These are phyloP conservation scores for Apodemia duryi DNA, from an alignment of 2,888 invertebrate species.

Conservation along the genomic window DNA sequence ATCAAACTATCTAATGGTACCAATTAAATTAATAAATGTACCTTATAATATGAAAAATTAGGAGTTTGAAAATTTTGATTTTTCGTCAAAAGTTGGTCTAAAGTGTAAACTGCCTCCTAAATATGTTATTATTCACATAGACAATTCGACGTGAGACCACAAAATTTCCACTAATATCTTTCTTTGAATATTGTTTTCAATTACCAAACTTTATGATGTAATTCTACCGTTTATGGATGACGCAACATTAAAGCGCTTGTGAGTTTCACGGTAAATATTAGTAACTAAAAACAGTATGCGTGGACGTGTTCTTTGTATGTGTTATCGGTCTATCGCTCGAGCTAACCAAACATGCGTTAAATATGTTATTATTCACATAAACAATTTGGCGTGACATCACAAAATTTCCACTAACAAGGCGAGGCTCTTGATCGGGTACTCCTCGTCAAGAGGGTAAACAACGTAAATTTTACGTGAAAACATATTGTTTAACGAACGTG, in stretches of 20 bases:
- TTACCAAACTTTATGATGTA: too few relatives aligned
- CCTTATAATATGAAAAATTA: too few relatives aligned
- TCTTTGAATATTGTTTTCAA: too few relatives aligned
- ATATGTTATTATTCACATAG: neutral
- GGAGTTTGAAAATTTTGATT: too few relatives aligned
- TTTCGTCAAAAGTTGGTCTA: too few relatives aligned
- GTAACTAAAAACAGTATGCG: neutral
- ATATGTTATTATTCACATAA: neutral
- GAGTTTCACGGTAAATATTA: too few relatives aligned
- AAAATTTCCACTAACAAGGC: slow-evolving; percentile 4
- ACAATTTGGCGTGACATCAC: neutral
- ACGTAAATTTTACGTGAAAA: neutral
- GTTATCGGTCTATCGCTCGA: neutral
- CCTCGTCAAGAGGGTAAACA: neutral
- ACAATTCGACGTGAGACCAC: neutral
- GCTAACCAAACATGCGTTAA: neutral
- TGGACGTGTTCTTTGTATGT: neutral
- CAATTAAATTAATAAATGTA: too few relatives aligned
- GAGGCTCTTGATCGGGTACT: neutral
- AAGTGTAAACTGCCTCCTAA: too few relatives aligned
- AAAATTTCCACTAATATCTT: slow-evolving; percentile 1
- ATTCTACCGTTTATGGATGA: neutral
- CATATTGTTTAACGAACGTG: neutral
- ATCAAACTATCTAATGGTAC: too few relatives aligned
- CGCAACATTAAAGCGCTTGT: neutral